Percentiles rank a stretch among this genome's conserved stretches.
phyloP scores from a whole-genome alignment of 1,140 invertebrate genomes.

The Oreohelix idahoensis region DNA sequence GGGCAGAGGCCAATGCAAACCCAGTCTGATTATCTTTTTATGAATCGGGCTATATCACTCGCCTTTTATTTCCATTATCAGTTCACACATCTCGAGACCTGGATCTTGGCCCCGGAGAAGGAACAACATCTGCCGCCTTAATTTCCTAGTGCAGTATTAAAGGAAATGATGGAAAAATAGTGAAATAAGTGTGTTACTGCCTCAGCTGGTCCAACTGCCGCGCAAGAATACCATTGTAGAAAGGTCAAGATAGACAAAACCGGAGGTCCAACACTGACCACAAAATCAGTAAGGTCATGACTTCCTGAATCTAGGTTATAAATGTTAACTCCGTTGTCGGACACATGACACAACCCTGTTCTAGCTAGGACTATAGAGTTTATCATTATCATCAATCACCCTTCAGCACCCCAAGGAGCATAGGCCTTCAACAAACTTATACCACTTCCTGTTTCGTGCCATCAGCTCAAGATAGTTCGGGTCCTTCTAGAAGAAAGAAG shows the following conservation, averaged over 20 bases:
- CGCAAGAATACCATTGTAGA: background rate
- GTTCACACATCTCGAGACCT: slow-evolving; percentile 15
- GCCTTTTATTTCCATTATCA: slow-evolving; percentile 45
- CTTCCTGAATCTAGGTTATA: background rate
- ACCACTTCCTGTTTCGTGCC: no score
- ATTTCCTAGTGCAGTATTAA: background rate
- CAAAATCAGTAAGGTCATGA: background rate
- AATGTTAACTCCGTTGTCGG: background rate
- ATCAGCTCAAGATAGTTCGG: no score
- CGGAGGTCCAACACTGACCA: background rate
- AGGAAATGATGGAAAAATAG: slow-evolving; percentile 37
- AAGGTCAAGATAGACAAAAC: slow-evolving; percentile 33
- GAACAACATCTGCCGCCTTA: slow-evolving; percentile 39
- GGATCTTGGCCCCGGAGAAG: slow-evolving; percentile 1
- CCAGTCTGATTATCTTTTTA: slow-evolving; percentile 47
- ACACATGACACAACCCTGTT: background rate
- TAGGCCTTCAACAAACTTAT: no score
- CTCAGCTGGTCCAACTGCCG: background rate
- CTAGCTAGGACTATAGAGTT: no score
- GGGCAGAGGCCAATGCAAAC: slow-evolving; percentile 22
- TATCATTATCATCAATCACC: no score
- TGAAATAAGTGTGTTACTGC: slow-evolving; percentile 40
- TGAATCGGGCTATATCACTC: slow-evolving; percentile 42
- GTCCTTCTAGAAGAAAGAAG: no score
- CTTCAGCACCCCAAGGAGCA: no score